These are phyloP conservation scores for Parnassius mnemosyne DNA, from an alignment of 2,888 invertebrate genomes.

Conservation along the genomic window DNA sequence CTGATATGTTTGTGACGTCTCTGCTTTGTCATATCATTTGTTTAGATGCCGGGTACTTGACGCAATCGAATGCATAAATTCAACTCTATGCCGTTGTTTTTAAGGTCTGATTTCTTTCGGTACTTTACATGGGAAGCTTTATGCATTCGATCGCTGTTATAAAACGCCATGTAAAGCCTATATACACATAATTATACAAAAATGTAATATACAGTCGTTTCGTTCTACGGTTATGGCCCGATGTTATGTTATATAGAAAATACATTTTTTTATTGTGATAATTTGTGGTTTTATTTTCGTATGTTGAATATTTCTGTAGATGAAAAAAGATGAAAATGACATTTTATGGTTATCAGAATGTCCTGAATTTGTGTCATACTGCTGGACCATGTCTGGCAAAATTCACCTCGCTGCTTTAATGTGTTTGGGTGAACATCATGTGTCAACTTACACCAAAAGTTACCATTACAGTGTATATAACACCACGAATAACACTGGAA, in stretches of 20 bases:
- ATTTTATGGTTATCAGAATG: too few relatives aligned
- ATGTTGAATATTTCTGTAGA: too few relatives aligned
- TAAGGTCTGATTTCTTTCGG: conserved; percentile 20
- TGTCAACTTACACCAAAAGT: too few relatives aligned
- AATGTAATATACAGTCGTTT: conserved; percentile 65
- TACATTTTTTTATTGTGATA: conserved; percentile 79
- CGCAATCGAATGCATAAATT: conserved; percentile 3
- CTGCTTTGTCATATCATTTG: neutral
- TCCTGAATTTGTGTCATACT: too few relatives aligned
- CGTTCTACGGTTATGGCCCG: conserved; percentile 69
- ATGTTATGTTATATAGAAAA: conserved; percentile 78
- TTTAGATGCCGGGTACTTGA: conserved; percentile 5
- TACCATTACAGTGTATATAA: too few relatives aligned
- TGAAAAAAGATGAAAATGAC: too few relatives aligned
- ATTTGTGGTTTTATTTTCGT: conserved; percentile 38
- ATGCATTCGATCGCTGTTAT: conserved; percentile 13
- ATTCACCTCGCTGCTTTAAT: too few relatives aligned
- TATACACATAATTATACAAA: conserved; percentile 41
- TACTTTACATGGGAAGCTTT: neutral
- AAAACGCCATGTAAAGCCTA: conserved; percentile 42
- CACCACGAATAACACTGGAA: too few relatives aligned
- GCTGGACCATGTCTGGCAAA: too few relatives aligned
- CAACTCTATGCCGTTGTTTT: neutral
- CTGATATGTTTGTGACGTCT: neutral
- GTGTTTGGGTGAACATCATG: too few relatives aligned